These are phyloP conservation scores for Drosophila funebris DNA, from an alignment of 1,140 invertebrate species.

Conservation along the genomic window DNA sequence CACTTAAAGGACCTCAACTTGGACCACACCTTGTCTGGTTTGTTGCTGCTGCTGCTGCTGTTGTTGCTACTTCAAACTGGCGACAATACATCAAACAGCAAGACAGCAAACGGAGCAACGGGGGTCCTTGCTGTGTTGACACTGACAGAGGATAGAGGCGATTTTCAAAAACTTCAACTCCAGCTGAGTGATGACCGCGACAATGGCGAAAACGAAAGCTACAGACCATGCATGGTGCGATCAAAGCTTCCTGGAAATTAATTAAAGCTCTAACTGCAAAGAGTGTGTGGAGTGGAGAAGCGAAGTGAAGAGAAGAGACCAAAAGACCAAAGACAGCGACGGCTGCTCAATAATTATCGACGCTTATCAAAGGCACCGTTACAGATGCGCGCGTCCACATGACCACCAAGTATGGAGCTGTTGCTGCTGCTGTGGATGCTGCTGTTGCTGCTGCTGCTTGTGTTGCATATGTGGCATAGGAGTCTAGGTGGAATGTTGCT, in stretches of 20 bases:
- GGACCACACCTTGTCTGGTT: slow-evolving; percentile 69
- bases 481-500: slow-evolving; percentile 33
- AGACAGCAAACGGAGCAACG: slow-evolving; percentile 66
- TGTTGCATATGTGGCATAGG: slow-evolving; percentile 9
- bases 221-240: slow-evolving; percentile 37
- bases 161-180: slow-evolving; percentile 33
- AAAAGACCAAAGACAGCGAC: slow-evolving; percentile 24
- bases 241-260: slow-evolving; percentile 79
- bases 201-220: slow-evolving; percentile 76
- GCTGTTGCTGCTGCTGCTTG: slow-evolving; percentile 20
- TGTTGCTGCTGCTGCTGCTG: slow-evolving; percentile 6
- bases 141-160: slow-evolving; percentile 65
- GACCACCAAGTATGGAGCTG: slow-evolving; percentile 70
- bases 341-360: slow-evolving; percentile 78
- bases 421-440: slow-evolving; percentile 10
- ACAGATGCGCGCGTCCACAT: slow-evolving; percentile 76
- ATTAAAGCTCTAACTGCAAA: slow-evolving; percentile 66
- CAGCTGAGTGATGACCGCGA: slow-evolving; percentile 77
- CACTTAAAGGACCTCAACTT: slow-evolving; percentile 40
- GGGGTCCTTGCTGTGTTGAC: slow-evolving; percentile 72
- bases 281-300: neutral
- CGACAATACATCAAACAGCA: slow-evolving; percentile 81
- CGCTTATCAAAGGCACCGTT: slow-evolving; percentile 81
- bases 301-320: neutral
- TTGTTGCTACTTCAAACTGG: slow-evolving; percentile 10